phyloP scores from a whole-genome alignment of 2,113 vertebrate genomes.

The Indri indri region DNA sequence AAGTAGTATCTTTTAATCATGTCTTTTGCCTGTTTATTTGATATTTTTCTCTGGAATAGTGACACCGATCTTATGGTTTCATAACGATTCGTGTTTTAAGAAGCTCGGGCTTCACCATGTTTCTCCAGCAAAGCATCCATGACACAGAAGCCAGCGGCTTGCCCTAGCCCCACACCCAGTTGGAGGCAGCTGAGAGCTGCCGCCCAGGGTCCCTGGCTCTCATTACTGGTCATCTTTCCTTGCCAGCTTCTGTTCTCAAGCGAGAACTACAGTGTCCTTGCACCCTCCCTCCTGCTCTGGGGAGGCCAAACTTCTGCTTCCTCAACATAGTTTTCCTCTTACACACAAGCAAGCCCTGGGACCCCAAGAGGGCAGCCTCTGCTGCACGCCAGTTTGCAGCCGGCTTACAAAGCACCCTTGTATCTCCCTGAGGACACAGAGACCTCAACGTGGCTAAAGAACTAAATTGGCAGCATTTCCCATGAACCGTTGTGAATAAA shows the following conservation, averaged over 20 bases:
- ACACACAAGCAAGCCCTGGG: not conserved
- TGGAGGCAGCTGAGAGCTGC: not conserved
- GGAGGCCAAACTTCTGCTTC: not conserved
- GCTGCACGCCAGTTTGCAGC: no score
- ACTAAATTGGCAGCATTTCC: not conserved
- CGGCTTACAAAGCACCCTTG: not conserved
- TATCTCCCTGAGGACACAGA: no score
- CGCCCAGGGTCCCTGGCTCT: fast-evolving
- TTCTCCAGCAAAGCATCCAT: not conserved
- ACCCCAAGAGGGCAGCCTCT: not conserved
- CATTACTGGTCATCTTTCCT: not conserved
- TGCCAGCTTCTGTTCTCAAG: not conserved
- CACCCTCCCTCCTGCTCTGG: fast-evolving
- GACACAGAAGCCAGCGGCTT: not conserved
- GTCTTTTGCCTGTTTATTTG: not conserved
- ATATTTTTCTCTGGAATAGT: not conserved
- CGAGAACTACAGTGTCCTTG: not conserved
- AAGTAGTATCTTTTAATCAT: not conserved
- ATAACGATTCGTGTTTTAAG: not conserved
- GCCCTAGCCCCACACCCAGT: not conserved
- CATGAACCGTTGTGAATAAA: not conserved
- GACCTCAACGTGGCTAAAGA: not conserved
- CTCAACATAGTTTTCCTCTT: not conserved
- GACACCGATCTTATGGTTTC: not conserved
- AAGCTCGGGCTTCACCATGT: not conserved